Evolutionary conservation across 2,888 invertebrate species (phyloP), one percentile per base, ranked within the genome.

Genomic region (Volucella zonaria): DNA sequence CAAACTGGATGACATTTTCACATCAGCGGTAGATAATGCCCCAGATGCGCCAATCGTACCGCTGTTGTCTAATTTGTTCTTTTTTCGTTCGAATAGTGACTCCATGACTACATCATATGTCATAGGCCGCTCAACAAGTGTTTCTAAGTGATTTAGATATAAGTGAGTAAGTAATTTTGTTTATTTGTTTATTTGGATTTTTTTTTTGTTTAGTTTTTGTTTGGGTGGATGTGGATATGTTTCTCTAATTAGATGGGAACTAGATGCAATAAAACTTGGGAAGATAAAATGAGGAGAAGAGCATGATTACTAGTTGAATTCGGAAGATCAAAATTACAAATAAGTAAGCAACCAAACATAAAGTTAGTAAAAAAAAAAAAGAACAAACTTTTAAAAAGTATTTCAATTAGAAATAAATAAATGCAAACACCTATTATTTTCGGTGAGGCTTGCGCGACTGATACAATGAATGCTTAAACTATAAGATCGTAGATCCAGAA

Each of bases 1-100:
- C 88, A 93, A 92, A 89, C 94, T 94, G 85, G 89, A 89, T 74
- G 89, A 90, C 92, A 92, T 92, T 86, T 90, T 90, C 73, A 90
- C 89, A 15, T 87, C 86, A 49, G 64, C 58, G 14, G 80, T 43
- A 6, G 74, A 61, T 11, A 66, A 43, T 45, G 40, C 67, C 23
- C 70, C 59, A 86, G 87, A 61, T 87, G 88, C 49, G 3, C 78
- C 78, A 66, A 87, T 81, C 4, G 59, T 52, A 47, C 82, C 76
- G 71, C 51, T 79, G 51, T 89, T 88, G 71, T 89, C 89, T 79
- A 81, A 45, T 80, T 87, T 87, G 14, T 23, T 68, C 47, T 78
- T 68, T 47, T 86, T 86, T 40, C 75, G 67, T 79, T 87, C 81
- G 58, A 91, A 88, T 45, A 91, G 90, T 43, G 91, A 91, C 83